These are phyloP conservation scores for Charina bottae DNA, from an alignment of 2,113 vertebrate genomes.

Conservation along the genomic window DNA sequence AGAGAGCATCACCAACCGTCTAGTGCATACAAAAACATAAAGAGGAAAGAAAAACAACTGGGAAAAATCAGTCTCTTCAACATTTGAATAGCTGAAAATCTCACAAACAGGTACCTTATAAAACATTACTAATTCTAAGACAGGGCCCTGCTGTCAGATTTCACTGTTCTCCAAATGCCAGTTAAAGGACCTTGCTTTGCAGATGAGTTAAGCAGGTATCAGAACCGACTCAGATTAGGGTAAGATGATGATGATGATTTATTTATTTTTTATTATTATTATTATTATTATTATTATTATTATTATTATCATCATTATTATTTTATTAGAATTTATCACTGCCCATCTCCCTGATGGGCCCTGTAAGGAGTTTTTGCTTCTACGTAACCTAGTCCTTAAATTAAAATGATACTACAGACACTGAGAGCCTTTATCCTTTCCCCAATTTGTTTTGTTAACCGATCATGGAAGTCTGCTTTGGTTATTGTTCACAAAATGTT, in stretches of 20 bases:
- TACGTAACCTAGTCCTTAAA: background rate
- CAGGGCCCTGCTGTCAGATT: background rate
- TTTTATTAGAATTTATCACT: too few relatives aligned
- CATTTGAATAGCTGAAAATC: background rate
- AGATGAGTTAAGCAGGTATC: background rate
- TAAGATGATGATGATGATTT: too few relatives aligned
- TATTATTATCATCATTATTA: too few relatives aligned
- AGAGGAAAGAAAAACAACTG: background rate
- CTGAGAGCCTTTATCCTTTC: background rate
- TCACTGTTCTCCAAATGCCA: background rate
- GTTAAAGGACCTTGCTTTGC: background rate
- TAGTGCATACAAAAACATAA: constrained; percentile 52
- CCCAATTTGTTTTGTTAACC: background rate
- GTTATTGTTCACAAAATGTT: background rate
- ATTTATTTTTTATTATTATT: too few relatives aligned
- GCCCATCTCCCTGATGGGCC: too few relatives aligned
- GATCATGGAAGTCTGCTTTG: background rate
- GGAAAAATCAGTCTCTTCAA: background rate
- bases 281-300: too few relatives aligned
- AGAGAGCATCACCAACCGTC: constrained; percentile 92
- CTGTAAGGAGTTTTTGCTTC: background rate
- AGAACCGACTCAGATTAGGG: background rate
- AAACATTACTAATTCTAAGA: background rate
- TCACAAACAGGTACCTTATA: background rate
- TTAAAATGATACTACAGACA: background rate